Evolutionary conservation across 92 coral and sea anemone genomes (phyloP), one percentile per base, ranked within the genome.

Genomic region (Virgularia gustaviana): DNA sequence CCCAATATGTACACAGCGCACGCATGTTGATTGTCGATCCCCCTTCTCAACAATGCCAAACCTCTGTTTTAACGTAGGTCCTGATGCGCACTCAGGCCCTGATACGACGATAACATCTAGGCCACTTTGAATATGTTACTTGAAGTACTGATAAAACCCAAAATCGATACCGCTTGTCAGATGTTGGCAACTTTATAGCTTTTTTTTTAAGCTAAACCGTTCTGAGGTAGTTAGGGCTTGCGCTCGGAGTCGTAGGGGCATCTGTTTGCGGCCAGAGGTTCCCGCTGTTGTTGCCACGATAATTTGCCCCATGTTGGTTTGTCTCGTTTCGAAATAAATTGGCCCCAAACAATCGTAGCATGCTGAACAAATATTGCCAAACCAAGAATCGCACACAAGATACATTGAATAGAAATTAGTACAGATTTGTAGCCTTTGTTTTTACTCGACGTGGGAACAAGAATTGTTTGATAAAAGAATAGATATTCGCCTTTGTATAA

Each of bases 241-340:
- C 45, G 9, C 15, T 39, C 9, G 45, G 9, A 22, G 60, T 32
- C 75, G 35, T 31, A 59, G 30, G 60, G 75, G 61, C 25, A 35
- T 51, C 16, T 32, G 49, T 31, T 68, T 49, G 61, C 33, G 75
- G 75, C 29, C 30, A 34, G 23, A 20, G 20, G 23, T 18, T 44
- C 55, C 27, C 55, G 41, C 72, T 68, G 61, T 68, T 68, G 75
- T 68, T 32, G 30, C 20, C 51, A 68, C 2, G n/a, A 68, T 49
- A 49, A 68, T 68, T 68, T 27, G 51, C 75, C 75, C 43, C 75
- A 68, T 68, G 41, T 68, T 16, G 75, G n/a, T 8, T 41, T 2
- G 32, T 8, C 33, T 49, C 33, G 19, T 33, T 68, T 68, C 22
- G 34, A 49, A 30, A 6, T 24, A 68, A 49, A 68, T 68, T 68